These are phyloP conservation scores for Chelon auratus DNA, from an alignment of 2,797 vertebrate species.

Conservation along the genomic window DNA sequence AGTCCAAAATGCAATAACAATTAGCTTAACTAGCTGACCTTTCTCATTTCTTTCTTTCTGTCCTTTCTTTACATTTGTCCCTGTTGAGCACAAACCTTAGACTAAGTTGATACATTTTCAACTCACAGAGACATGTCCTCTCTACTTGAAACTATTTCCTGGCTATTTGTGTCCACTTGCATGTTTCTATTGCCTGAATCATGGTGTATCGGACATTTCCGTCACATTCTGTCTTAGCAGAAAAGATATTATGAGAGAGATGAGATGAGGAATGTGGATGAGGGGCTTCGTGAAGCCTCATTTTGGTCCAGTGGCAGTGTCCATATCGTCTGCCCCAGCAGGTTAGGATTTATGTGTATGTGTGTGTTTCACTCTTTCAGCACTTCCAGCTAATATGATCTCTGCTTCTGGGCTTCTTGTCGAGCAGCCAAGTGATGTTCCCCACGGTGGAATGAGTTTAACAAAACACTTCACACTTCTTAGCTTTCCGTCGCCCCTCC, in stretches of 20 bases:
- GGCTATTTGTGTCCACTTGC: background rate
- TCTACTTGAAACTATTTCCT: background rate
- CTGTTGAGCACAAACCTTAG: background rate
- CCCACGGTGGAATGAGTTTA: constrained; percentile 64
- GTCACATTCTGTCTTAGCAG: constrained; percentile 14
- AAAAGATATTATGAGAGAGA: constrained; percentile 10
- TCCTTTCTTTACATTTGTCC: background rate
- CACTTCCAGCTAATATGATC: constrained; percentile 46
- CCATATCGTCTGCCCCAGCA: constrained; percentile 20
- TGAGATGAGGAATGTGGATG: constrained; percentile 4
- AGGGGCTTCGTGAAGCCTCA: constrained; percentile 22
- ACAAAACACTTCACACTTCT: constrained; percentile 58
- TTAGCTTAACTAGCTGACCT: no score
- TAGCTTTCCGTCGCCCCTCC: constrained; percentile 32
- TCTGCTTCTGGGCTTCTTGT: constrained; percentile 54
- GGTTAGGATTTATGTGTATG: constrained; percentile 10
- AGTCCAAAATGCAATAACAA: no score
- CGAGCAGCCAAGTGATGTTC: constrained; percentile 56
- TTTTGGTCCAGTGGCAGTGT: constrained; percentile 28
- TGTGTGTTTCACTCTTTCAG: constrained; percentile 8
- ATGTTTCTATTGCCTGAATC: background rate
- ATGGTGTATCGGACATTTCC: constrained; percentile 3
- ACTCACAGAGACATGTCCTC: background rate
- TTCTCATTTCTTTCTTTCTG: no score
- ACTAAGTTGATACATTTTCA: background rate